These are phyloP conservation scores for Apis florea DNA, from an alignment of 1,140 invertebrate genomes.

Conservation along the genomic window DNA sequence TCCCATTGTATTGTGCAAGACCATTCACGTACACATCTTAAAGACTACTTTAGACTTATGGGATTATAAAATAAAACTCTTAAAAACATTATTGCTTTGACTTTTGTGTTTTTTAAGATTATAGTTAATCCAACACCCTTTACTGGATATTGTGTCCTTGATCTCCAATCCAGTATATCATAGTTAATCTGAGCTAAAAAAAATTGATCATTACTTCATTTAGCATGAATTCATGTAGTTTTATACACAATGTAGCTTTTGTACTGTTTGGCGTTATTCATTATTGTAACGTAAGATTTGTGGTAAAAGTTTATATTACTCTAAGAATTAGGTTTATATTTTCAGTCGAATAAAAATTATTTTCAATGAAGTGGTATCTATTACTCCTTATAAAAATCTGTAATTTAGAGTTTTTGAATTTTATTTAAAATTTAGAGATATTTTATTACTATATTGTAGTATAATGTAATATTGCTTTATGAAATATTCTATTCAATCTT, in stretches of 20 bases:
- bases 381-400: slow-evolving; percentile 25
- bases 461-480: not conserved
- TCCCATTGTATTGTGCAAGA: slow-evolving; percentile 80
- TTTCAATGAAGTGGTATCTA: slow-evolving; percentile 68
- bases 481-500: not conserved
- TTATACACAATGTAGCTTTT: slow-evolving; percentile 56
- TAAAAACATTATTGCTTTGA: slow-evolving; percentile 72
- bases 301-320: slow-evolving; percentile 71
- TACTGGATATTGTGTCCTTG: slow-evolving; percentile 39
- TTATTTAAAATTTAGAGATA: not conserved
- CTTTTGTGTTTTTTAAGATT: slow-evolving; percentile 58
- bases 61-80: slow-evolving; percentile 80
- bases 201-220: slow-evolving; percentile 48
- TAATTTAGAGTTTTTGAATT: not conserved
- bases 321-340: slow-evolving; percentile 76
- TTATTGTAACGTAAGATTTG: slow-evolving; percentile 69
- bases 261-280: slow-evolving; percentile 64
- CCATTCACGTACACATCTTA: slow-evolving; percentile 77
- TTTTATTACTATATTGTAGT: not conserved
- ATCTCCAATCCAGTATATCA: slow-evolving; percentile 28
- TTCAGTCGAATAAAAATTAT: slow-evolving; percentile 77
- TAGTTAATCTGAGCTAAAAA: slow-evolving; percentile 42
- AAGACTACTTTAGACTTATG: slow-evolving; percentile 80
- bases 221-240: slow-evolving; percentile 51
- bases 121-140: slow-evolving; percentile 42